These are phyloP conservation scores for Subacronicta megacephala DNA, from an alignment of 2,888 invertebrate species.

Conservation along the genomic window DNA sequence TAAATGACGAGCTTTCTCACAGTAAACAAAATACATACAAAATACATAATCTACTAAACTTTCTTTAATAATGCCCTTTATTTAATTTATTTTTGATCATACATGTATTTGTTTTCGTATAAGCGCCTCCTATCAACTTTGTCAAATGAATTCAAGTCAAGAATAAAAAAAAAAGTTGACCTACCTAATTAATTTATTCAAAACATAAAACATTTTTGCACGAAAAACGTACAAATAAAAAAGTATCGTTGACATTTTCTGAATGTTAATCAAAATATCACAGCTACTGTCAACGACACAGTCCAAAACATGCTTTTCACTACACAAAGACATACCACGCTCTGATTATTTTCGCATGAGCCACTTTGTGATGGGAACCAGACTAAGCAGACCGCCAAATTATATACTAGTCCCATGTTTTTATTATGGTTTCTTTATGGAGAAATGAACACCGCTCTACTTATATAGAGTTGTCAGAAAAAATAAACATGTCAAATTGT, in stretches of 20 bases:
- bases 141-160: no score
- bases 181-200: no score
- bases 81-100: no score
- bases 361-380: conserved; percentile 18
- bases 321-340: conserved; percentile 36
- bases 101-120: no score
- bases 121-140: no score
- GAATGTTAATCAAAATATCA: conserved; percentile 43
- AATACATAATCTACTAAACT: no score
- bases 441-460: background rate
- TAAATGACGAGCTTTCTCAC: no score
- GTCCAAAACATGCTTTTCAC: conserved; percentile 38
- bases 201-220: background rate
- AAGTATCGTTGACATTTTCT: conserved; percentile 5
- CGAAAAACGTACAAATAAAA: background rate
- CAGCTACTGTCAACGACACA: background rate
- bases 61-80: no score
- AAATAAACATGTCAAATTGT: background rate
- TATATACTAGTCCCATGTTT: conserved; percentile 6
- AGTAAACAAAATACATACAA: no score
- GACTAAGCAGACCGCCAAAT: conserved; percentile 30
- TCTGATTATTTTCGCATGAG: conserved; percentile 46
- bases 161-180: no score
- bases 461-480: background rate
- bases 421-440: conserved; percentile 10